A percentile compares a stretch with the other conserved stretches of the same genome.
Evolutionary conservation across 2,113 vertebrate species (phyloP).

Genomic region (Sardina pilchardus): DNA sequence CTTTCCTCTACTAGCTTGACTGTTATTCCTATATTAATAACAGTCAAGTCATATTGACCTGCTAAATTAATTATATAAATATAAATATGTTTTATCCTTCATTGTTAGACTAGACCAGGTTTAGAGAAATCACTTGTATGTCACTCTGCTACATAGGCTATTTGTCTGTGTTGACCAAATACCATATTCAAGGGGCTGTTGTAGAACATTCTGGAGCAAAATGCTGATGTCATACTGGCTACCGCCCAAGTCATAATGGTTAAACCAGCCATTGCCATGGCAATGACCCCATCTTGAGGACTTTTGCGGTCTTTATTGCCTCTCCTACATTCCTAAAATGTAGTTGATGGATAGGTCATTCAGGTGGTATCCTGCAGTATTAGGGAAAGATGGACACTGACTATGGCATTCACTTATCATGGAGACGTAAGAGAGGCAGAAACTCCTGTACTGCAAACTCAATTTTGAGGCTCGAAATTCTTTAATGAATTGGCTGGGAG

Average conservation of each 20-base stretch:
- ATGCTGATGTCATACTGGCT: background rate
- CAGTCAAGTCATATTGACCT: too few relatives aligned
- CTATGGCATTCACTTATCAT: background rate
- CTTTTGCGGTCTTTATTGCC: background rate
- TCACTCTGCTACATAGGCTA: background rate
- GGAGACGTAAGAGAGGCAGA: background rate
- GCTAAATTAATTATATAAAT: too few relatives aligned
- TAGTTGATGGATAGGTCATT: conserved; percentile 5
- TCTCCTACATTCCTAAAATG: background rate
- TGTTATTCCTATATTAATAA: too few relatives aligned
- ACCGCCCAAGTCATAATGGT: background rate
- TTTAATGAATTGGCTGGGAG: conserved; percentile 45
- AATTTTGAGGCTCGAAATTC: conserved; percentile 25
- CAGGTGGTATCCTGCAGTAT: conserved; percentile 1
- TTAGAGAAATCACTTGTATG: background rate
- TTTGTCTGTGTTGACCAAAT: background rate
- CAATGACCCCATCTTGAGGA: background rate
- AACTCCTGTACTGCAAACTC: conserved; percentile 21
- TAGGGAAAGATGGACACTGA: background rate
- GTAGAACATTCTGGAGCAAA: background rate
- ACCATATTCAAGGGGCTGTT: background rate
- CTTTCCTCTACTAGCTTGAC: too few relatives aligned
- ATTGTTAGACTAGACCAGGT: too few relatives aligned
- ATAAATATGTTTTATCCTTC: background rate
- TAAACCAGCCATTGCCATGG: conserved; percentile 6